Evolutionary conservation across 2,888 invertebrate genomes (phyloP), one percentile per base, ranked within the genome.

Genomic region (Trichopria drosophilae): DNA sequence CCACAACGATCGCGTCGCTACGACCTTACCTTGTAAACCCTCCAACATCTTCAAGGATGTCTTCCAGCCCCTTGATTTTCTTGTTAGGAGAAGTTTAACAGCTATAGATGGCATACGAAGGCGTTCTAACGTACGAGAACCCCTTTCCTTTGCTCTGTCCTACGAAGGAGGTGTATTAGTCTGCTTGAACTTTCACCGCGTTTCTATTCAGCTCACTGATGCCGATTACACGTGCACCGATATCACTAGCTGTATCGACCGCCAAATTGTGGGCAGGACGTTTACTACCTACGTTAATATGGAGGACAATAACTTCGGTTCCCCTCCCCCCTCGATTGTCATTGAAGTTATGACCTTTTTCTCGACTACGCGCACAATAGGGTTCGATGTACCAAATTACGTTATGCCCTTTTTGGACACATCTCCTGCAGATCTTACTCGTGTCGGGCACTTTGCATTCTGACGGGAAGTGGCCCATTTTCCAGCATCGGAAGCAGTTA

Each of bases 161-260:
- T 34, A n/a, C 48, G 9, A 53, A 26, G 3, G 32, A 23, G 15
- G 53, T 44, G 28, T 48, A 28, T 47, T 55, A 58, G 40, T 57
- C 53, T n/a, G 42, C 53, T 7, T 55, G 39, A 19, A 15, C 26
- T 26, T 40, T 39, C 50, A 55, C 37, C 0, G 26, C 23, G 12
- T 28, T 15, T 9, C 13, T 19, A n/a, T 49, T 48, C 1, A 44
- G 40, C 40, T 50, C 44, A 12, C 49, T 44, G 3, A 49, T 7
- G 12, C 39, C 15, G 4, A 53, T 5, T 15, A 44, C 19, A 15
- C 49, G 18, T 6, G 22, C 42, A 7, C 20, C 13, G 2, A 31
- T 19, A 22, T 53, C 16, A 3, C 13, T 39, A n/a, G 40, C 50
- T 23, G 36, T 35, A 9, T 36, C 23, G 6, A 51, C 1, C 5